Conservation (phyloP, 2,888 invertebrate genomes). For the Caenorhabditis becei region DNA sequence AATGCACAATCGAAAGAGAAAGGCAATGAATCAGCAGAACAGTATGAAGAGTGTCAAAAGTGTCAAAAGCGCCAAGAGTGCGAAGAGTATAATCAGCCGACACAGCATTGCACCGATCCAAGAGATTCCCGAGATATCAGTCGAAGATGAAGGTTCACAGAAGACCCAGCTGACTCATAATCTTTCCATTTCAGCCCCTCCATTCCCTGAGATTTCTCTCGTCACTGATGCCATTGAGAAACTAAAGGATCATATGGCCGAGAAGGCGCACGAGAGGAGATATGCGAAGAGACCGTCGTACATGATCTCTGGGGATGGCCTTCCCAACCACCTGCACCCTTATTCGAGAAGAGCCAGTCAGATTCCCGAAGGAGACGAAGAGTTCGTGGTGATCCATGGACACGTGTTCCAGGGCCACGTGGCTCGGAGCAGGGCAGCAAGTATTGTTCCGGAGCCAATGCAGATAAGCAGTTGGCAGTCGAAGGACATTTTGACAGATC, state of each 20-base stretch:
- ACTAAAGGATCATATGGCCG: constrained; percentile 50
- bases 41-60: constrained; percentile 25
- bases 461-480: constrained; percentile 49
- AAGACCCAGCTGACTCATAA: not conserved
- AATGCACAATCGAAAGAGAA: constrained; percentile 53
- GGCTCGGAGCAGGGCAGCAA: constrained; percentile 67
- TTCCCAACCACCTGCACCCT: constrained; percentile 38
- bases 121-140: constrained; percentile 36
- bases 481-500: constrained; percentile 37
- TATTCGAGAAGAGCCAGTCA: constrained; percentile 36
- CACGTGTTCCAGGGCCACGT: constrained; percentile 68
- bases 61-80: constrained; percentile 27
- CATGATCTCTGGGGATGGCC: constrained; percentile 40
- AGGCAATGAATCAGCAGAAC: constrained; percentile 26
- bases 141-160: constrained; percentile 22
- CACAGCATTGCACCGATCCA: constrained; percentile 36
- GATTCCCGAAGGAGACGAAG: constrained; percentile 59
- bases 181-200: constrained; percentile 21
- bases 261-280: constrained; percentile 33
- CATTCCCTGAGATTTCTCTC: constrained; percentile 50
- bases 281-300: constrained; percentile 48
- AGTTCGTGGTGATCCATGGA: constrained; percentile 67
- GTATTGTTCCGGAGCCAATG: constrained; percentile 61
- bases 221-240: constrained; percentile 56
- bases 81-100: constrained; percentile 24